These are phyloP conservation scores for Rhopalosiphum nymphaeae DNA, from an alignment of 2,888 invertebrate species.

Conservation along the genomic window DNA sequence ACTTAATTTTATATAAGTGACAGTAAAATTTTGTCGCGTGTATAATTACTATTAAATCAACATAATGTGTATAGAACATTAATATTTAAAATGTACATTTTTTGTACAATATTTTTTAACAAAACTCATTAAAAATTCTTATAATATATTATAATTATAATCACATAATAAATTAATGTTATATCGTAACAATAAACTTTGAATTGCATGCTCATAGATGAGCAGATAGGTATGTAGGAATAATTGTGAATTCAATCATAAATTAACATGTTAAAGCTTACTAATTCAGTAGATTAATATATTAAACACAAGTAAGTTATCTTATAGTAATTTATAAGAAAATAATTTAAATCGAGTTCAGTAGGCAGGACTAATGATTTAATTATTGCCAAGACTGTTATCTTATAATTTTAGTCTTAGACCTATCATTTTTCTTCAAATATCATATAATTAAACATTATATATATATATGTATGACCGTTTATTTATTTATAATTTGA, in stretches of 20 bases:
- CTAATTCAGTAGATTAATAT: neutral
- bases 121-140: neutral
- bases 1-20: neutral
- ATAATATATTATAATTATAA: neutral
- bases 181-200: neutral
- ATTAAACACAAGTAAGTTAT: neutral
- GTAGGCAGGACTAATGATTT: neutral
- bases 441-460: neutral
- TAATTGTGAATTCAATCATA: neutral
- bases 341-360: neutral
- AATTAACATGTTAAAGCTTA: neutral
- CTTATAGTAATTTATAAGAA: neutral
- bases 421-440: neutral
- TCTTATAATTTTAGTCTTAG: neutral
- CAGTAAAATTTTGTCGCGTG: neutral
- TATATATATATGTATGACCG: neutral
- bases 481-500: neutral
- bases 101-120: neutral
- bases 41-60: neutral
- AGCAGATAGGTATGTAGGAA: neutral
- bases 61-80: neutral
- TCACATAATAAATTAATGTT: neutral
- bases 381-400: neutral
- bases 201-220: constrained; percentile 7
- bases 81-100: neutral